These are phyloP conservation scores for Catocala sponsa DNA, from an alignment of 2,888 invertebrate species.

Conservation along the genomic window DNA sequence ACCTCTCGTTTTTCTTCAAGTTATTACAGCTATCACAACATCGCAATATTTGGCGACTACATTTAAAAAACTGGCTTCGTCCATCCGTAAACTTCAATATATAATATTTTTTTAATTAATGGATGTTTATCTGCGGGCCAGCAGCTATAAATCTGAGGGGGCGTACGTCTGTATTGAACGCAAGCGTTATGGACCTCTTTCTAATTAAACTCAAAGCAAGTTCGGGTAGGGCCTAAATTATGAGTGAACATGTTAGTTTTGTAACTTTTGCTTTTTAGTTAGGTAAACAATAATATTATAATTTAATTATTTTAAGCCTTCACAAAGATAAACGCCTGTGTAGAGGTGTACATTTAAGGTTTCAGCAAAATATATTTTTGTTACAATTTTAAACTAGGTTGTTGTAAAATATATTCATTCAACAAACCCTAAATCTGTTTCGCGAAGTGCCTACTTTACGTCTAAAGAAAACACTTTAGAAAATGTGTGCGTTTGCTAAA, in stretches of 20 bases:
- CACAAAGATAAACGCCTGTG: too few species aligned
- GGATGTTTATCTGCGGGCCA: slow-evolving; percentile 83
- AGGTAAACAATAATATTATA: too few species aligned
- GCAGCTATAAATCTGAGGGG: slow-evolving; percentile 83
- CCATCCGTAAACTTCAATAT: slow-evolving; percentile 59
- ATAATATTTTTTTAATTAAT: slow-evolving; percentile 86
- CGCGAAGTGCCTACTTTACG: too few species aligned
- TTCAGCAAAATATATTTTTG: too few species aligned
- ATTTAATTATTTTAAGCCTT: too few species aligned
- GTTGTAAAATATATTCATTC: too few species aligned
- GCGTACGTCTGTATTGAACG: slow-evolving; percentile 81
- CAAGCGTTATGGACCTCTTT: slow-evolving; percentile 84
- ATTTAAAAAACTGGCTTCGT: slow-evolving; percentile 35
- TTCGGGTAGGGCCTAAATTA: slow-evolving; percentile 42
- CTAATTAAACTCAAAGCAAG: slow-evolving; percentile 82
- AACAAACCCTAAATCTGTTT: too few species aligned
- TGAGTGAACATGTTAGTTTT: slow-evolving; percentile 19
- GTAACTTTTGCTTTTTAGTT: too few species aligned
- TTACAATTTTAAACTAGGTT: too few species aligned
- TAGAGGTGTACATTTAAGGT: too few species aligned
- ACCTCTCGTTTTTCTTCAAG: slow-evolving; percentile 13
- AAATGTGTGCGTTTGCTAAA: too few species aligned
- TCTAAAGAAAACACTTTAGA: too few species aligned
- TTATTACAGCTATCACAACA: slow-evolving; percentile 28
- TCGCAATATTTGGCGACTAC: slow-evolving; percentile 44